phyloP scores from a whole-genome alignment of 2,797 vertebrate genomes.

The Garrulus glandarius region DNA sequence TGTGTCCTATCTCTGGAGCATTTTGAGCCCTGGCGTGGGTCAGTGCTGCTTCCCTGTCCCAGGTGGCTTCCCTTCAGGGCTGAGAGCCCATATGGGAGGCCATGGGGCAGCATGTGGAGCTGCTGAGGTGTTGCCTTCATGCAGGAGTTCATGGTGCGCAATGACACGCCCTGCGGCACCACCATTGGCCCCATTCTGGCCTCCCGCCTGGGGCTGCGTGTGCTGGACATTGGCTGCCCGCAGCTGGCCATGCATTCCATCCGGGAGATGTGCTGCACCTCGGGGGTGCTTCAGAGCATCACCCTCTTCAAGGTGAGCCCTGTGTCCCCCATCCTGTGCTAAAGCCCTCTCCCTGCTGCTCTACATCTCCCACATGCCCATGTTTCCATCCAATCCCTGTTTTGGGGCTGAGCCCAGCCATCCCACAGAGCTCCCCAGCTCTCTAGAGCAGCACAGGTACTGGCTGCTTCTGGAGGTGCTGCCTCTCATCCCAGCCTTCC shows the following conservation, averaged over 20 bases:
- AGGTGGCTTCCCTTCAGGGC: not conserved
- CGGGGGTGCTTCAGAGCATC: slow-evolving; percentile 88
- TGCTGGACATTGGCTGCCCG: slow-evolving; percentile 90
- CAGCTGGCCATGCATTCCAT: slow-evolving; percentile 98
- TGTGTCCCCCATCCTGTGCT: fast-evolving
- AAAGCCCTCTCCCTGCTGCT: not conserved
- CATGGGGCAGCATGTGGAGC: fast-evolving
- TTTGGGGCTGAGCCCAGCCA: not conserved
- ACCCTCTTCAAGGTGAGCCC: slow-evolving; percentile 88
- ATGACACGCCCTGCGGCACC: slow-evolving; percentile 89
- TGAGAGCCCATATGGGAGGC: not conserved
- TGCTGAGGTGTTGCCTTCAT: not conserved
- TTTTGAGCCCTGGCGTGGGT: not conserved
- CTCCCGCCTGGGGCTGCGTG: slow-evolving; percentile 87
- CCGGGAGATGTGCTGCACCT: slow-evolving; percentile 95
- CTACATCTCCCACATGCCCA: fast-evolving
- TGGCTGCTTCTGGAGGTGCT: not conserved
- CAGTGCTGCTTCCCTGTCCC: fast-evolving
- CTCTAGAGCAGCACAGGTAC: not conserved
- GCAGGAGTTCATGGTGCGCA: slow-evolving; percentile 96
- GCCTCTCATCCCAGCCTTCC: not conserved
- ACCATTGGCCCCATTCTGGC: slow-evolving; percentile 96
- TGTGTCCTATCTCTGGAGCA: not conserved
- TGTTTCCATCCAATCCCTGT: not conserved
- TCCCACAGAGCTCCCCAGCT: not conserved